These are phyloP conservation scores for Ailuropoda melanoleuca DNA, from an alignment of 2,113 vertebrate species.

Conservation along the genomic window DNA sequence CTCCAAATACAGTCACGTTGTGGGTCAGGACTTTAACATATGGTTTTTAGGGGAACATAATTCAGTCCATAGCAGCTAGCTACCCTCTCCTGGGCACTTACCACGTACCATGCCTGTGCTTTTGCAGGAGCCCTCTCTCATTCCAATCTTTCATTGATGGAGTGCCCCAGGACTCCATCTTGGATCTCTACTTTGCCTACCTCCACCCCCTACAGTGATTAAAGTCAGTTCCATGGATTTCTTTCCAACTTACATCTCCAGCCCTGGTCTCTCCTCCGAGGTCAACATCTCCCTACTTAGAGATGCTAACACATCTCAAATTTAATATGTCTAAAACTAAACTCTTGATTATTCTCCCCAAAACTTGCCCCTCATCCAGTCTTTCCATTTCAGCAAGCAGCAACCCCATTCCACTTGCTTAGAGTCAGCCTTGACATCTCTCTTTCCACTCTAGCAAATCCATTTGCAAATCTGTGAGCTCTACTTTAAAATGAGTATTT, in stretches of 20 bases:
- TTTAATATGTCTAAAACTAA: not conserved
- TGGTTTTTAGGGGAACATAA: not conserved
- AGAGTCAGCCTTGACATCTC: not conserved
- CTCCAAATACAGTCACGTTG: not conserved
- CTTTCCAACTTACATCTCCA: not conserved
- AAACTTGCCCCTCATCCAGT: not conserved
- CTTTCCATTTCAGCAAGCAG: not conserved
- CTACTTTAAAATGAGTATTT: conserved; percentile 9
- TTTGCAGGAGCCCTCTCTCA: not conserved
- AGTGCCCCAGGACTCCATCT: not conserved
- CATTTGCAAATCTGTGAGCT: not conserved
- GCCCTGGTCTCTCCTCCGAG: not conserved
- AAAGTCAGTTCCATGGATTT: not conserved
- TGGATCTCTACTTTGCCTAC: not conserved
- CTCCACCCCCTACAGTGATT: not conserved
- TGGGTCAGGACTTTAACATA: not conserved
- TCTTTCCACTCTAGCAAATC: not conserved
- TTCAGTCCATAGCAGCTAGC: not conserved
- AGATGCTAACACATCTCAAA: not conserved
- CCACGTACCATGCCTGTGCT: rapidly evolving
- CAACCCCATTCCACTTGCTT: not conserved
- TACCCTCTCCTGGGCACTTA: not conserved
- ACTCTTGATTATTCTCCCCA: not conserved
- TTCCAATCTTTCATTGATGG: not conserved
- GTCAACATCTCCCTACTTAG: not conserved